Evolutionary conservation across 2,888 invertebrate species (phyloP).

Genomic region (Mythimna ferrago): DNA sequence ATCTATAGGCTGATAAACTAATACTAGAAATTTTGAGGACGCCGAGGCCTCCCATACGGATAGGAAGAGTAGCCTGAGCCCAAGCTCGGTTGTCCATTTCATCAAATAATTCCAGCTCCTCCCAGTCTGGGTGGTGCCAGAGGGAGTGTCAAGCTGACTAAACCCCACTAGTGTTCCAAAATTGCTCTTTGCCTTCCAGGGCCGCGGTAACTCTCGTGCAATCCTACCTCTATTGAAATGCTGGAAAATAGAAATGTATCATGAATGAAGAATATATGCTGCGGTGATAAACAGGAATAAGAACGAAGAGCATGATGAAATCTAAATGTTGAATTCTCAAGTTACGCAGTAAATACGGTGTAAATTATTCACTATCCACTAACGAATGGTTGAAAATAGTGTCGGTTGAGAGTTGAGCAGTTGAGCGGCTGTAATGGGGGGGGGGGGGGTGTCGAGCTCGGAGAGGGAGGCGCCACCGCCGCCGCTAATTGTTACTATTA

Average conservation of each 20-base stretch:
- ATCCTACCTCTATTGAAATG: neutral
- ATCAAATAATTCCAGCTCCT: too few species aligned
- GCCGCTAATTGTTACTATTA: constrained; percentile 81
- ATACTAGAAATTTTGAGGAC: too few species aligned
- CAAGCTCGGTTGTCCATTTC: too few species aligned
- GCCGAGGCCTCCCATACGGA: too few species aligned
- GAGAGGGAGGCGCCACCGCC: constrained; percentile 66
- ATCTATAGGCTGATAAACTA: too few species aligned
- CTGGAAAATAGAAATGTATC: neutral
- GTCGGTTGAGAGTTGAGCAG: constrained; percentile 62
- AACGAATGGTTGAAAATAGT: constrained; percentile 51
- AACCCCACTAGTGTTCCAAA: too few species aligned
- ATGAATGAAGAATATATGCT: neutral
- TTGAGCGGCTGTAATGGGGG: constrained; percentile 57
- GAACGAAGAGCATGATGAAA: neutral
- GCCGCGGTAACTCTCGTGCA: too few species aligned
- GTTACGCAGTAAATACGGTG: constrained; percentile 5
- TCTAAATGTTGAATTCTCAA: neutral
- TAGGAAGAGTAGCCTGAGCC: too few species aligned
- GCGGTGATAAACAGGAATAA: neutral
- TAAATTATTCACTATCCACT: constrained; percentile 26
- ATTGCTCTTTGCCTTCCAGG: too few species aligned
- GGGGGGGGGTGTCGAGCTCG: constrained; percentile 56
- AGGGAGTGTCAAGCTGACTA: too few species aligned
- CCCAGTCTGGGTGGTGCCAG: too few species aligned